Conservation (phyloP, 2,888 invertebrate species). For the Xestia sexstrigata region DNA sequence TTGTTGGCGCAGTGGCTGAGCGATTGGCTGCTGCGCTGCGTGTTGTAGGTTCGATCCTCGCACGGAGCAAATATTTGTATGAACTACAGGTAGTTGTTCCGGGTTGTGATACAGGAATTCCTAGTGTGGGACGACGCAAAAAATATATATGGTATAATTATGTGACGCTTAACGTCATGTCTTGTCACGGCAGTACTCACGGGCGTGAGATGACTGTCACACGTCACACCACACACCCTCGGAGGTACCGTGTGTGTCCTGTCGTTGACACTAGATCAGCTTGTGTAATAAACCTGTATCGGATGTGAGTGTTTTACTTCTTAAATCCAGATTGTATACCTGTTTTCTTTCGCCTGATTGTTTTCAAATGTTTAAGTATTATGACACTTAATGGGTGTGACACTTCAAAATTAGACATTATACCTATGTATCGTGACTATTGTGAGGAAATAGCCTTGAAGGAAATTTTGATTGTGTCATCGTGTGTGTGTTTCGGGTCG, state of each 20-base stretch:
- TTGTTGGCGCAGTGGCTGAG: too few relatives aligned
- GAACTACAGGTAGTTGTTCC: too few relatives aligned
- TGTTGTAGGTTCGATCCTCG: too few relatives aligned
- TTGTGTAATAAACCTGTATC: conserved; percentile 43
- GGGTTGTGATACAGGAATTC: too few relatives aligned
- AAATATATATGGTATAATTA: background rate
- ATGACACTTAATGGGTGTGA: conserved; percentile 1
- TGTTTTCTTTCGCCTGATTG: conserved; percentile 27
- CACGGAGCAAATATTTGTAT: too few relatives aligned
- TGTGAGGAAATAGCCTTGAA: background rate
- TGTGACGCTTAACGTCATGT: background rate
- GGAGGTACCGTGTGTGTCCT: conserved; percentile 18
- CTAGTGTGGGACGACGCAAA: too few relatives aligned
- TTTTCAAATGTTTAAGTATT: conserved; percentile 8
- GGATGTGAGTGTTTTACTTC: conserved; percentile 21
- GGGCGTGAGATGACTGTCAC: conserved; percentile 12
- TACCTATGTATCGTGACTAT: background rate
- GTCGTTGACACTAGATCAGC: conserved; percentile 51
- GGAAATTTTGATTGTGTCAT: background rate
- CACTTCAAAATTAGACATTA: background rate
- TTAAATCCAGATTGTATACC: conserved; percentile 26
- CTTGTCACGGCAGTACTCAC: conserved; percentile 21
- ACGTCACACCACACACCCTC: conserved; percentile 30
- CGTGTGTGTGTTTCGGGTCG: background rate
- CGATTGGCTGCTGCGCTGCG: too few relatives aligned